Base-by-base conservation (phyloP, 1,140 invertebrate species). In the Pseudachorutes palmiensis region DNA sequence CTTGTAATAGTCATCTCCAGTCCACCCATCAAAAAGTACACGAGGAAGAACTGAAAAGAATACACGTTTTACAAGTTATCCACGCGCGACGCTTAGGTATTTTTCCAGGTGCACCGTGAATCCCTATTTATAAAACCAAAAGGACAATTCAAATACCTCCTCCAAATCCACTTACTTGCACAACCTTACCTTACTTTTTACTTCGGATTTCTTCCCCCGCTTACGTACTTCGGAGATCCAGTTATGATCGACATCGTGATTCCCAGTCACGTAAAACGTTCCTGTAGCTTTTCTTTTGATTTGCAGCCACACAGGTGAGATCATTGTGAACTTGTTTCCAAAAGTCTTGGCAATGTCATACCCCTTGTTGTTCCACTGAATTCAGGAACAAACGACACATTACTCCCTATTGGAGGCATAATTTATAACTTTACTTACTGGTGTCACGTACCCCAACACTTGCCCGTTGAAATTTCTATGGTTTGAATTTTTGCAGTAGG, bases 291-390 rank as follows among this genome's bases (percentile, higher is more conserved):
- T 85, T 48, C 83, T 76, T 74, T 84, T 84, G 24, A 96, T 78
- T 80, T 95, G 90, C 5, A 98, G 81, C 94, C 95, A 98, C 0
- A 97, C 93, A 2, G 95, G 94, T 16, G 93, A 94, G 1, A 97
- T 84, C 72, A 90, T 88, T 60, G 88, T 88, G 74, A 97, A 93
- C 78, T 97, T 98, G 33, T 85, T 83, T 45, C 86, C 87, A 82
- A 95, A 96, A 58, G 83, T 85, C 80, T 96, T 96, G 0, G 92
- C 90, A 45, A 96, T 83, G 80, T 96, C 90, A 81, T 97, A 94
- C 0, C 94, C 95, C 82, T 92, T 89, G 67, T 82, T 87, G 78
- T 97, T 97, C 95, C 95, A 98, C 92, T 97, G 75, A 73, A 85
- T 83, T 66, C 67, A 74, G 24, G 61, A 9, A 41, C 64, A 2